Conservation (phyloP, 2,797 vertebrate species). For the Gobio occitaniae region DNA sequence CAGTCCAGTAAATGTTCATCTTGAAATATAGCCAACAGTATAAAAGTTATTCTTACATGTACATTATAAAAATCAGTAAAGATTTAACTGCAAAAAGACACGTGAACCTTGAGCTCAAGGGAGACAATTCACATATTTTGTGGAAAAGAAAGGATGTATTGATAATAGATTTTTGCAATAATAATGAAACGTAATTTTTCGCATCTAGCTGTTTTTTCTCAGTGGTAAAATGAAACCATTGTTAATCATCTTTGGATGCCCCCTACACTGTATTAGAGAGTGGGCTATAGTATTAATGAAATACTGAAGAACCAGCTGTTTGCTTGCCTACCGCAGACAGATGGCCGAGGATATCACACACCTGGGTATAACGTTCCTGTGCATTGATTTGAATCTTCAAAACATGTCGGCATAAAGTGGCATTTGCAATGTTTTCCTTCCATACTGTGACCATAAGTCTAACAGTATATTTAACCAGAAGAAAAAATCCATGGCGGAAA, state of each 20-base stretch:
- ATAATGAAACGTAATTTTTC: neutral
- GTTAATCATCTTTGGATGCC: constrained; percentile 18
- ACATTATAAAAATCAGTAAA: too few species aligned
- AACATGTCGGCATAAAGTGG: neutral
- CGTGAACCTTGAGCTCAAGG: too few species aligned
- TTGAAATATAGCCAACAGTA: too few species aligned
- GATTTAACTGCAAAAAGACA: too few species aligned
- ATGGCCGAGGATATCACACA: constrained; percentile 33
- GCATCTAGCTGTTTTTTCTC: constrained; percentile 29
- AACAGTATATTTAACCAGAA: neutral
- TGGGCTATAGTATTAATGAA: constrained; percentile 29
- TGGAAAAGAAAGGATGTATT: neutral
- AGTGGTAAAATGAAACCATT: constrained; percentile 19
- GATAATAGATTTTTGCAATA: neutral
- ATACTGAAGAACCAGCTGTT: constrained; percentile 33
- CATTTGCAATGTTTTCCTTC: neutral
- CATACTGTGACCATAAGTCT: neutral
- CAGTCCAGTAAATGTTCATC: too few species aligned
- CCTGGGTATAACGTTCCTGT: neutral
- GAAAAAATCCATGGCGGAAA: neutral
- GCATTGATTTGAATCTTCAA: neutral
- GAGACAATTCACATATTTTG: neutral
- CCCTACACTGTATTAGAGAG: constrained; percentile 16
- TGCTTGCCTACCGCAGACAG: constrained; percentile 29
- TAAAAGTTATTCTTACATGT: too few species aligned